phyloP scores from a whole-genome alignment of 1,140 invertebrate genomes.

The Euwallacea fornicatus region DNA sequence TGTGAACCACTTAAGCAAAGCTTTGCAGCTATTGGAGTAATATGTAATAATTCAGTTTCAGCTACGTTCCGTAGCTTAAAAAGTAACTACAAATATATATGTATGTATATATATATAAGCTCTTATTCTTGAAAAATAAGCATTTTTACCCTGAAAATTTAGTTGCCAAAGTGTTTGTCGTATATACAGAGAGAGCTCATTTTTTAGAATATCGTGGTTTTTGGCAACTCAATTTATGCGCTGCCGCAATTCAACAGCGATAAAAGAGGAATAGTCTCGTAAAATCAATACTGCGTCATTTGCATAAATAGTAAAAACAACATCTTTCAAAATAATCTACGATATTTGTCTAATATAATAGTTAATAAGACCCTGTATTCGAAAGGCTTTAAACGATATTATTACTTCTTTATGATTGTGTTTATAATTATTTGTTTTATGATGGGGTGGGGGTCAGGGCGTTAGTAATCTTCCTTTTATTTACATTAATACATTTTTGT shows the following conservation, averaged over 20 bases:
- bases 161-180: constrained; percentile 36
- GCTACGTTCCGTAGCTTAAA: constrained; percentile 11
- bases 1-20: constrained; percentile 46
- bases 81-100: constrained; percentile 28
- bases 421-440: constrained; percentile 33
- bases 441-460: constrained; percentile 39
- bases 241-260: not conserved
- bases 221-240: constrained; percentile 22
- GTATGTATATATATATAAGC: constrained; percentile 14
- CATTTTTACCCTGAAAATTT: constrained; percentile 43
- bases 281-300: constrained; percentile 46
- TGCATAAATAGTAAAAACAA: constrained; percentile 36
- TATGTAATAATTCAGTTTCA: constrained; percentile 12
- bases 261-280: constrained; percentile 23
- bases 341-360: constrained; percentile 37
- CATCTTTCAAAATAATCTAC: constrained; percentile 45
- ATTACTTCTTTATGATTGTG: constrained; percentile 45
- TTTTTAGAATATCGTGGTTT: constrained; percentile 31
- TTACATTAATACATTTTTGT: constrained; percentile 28
- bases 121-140: constrained; percentile 36
- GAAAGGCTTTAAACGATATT: constrained; percentile 49
- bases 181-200: constrained; percentile 27
- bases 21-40: constrained; percentile 18
- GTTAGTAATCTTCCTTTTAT: constrained; percentile 35
- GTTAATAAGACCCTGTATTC: constrained; percentile 49